A percentile compares a stretch with the other conserved stretches of the same genome.
Evolutionary conservation across 2,888 invertebrate genomes (phyloP).

Genomic region (Napeogenes sylphis): DNA sequence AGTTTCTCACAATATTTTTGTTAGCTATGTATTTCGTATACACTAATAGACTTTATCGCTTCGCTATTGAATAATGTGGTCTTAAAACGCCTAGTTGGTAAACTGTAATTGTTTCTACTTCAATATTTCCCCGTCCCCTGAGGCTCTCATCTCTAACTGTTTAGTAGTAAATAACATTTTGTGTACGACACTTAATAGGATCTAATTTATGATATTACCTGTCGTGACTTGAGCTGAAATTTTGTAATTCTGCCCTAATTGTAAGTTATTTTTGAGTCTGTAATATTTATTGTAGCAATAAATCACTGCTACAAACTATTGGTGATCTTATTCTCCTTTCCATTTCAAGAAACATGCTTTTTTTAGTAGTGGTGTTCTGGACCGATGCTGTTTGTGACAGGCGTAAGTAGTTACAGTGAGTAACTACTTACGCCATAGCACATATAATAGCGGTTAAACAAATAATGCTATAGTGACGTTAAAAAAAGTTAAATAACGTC

Average conservation of each 20-base stretch:
- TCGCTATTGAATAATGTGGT: background rate
- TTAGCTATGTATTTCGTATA: background rate
- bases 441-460: too few species aligned
- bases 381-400: too few species aligned
- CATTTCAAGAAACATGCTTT: too few species aligned
- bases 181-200: background rate
- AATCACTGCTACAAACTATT: too few species aligned
- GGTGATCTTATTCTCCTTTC: too few species aligned
- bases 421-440: too few species aligned
- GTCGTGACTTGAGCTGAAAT: background rate
- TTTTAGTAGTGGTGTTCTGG: too few species aligned
- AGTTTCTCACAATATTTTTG: background rate
- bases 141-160: constrained; percentile 13
- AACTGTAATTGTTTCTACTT: constrained; percentile 20
- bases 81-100: constrained; percentile 3
- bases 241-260: background rate
- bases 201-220: constrained; percentile 3
- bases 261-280: background rate
- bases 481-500: too few species aligned
- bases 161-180: constrained; percentile 12
- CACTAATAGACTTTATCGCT: background rate
- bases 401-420: too few species aligned
- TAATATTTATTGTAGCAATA: too few species aligned
- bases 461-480: too few species aligned
- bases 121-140: constrained; percentile 15